Evolutionary conservation across 1,140 invertebrate species (phyloP), one percentile per base, ranked within the genome.

Genomic region (Dendrolimus punctatus): DNA sequence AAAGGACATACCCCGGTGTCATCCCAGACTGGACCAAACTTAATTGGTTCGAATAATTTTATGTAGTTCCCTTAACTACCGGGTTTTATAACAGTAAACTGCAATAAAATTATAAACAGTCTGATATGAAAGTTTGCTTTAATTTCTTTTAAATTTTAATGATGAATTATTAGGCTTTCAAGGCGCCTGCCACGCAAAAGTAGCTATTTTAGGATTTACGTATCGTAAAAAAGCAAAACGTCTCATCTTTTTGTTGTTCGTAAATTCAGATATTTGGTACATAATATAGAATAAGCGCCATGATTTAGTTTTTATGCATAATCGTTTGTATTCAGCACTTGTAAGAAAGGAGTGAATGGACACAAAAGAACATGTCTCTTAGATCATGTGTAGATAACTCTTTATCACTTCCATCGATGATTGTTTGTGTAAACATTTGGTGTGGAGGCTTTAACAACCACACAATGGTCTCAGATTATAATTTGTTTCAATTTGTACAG

Each of bases 11-110:
- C 65, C 61, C 48, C 46, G 57, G 66, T 76, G 66, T 76, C 71
- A 69, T 76, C 66, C 57, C 53, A 49, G 39, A 57, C 54, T 55
- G 52, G 53, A 53, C 61, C 59, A 52, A 44, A 66, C 58, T 73
- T 75, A 75, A 75, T 75, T 75, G 70, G 65, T 54, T 57, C 53
- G 54, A 67, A 67, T 66, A 73, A 71, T 71, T 73, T 75, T 58
- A 64, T 62, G 62, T 68, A 60, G 57, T 61, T 52, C 53, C 51
- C 23, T 46, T 71, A 73, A 73, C 71, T 66, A 67, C 68, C 59
- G 57, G 55, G 48, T 60, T 67, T 65, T 59, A 68, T 75, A 71
- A 71, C 64, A 67, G 68, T 66, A 62, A 58, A 67, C 62, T 62
- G 62, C 43, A 67, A 62, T 66, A 63, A 62, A 62, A 70, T 72